Percentiles rank a stretch among this genome's conserved stretches.
Conservation (phyloP, 2,797 vertebrate species). For the Tiaroga cobitis region DNA sequence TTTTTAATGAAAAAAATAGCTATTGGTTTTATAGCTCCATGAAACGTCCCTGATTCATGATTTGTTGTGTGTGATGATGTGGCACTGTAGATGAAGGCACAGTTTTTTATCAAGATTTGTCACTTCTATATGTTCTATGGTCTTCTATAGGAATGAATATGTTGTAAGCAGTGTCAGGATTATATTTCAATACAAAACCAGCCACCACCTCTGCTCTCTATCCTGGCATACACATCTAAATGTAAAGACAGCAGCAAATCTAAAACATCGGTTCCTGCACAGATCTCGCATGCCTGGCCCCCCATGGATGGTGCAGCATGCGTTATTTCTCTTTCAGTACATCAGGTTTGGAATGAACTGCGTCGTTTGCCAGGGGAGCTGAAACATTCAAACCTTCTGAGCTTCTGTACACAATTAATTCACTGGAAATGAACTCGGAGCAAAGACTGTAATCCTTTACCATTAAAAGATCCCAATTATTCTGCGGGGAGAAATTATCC, state of each 20-base stretch:
- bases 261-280: constrained; percentile 71
- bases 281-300: constrained; percentile 71
- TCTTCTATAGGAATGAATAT: neutral
- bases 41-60: constrained; percentile 2
- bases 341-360: constrained; percentile 67
- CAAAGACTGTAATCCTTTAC: constrained; percentile 16
- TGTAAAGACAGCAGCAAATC: constrained; percentile 71
- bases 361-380: constrained; percentile 70
- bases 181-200: neutral
- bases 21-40: constrained; percentile 5
- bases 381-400: constrained; percentile 54
- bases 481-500: neutral
- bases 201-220: constrained; percentile 37
- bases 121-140: neutral
- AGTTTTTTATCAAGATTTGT: neutral
- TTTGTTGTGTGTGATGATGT: constrained; percentile 8
- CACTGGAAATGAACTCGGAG: constrained; percentile 21
- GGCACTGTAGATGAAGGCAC: neutral
- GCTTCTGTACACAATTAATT: constrained; percentile 31
- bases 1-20: constrained; percentile 56
- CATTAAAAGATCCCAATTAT: constrained; percentile 9
- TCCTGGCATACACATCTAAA: constrained; percentile 63
- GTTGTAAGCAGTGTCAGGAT: neutral
- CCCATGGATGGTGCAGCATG: constrained; percentile 64
- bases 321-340: constrained; percentile 65